These are phyloP conservation scores for Osmerus mordax DNA, from an alignment of 2,113 vertebrate species.

Conservation along the genomic window DNA sequence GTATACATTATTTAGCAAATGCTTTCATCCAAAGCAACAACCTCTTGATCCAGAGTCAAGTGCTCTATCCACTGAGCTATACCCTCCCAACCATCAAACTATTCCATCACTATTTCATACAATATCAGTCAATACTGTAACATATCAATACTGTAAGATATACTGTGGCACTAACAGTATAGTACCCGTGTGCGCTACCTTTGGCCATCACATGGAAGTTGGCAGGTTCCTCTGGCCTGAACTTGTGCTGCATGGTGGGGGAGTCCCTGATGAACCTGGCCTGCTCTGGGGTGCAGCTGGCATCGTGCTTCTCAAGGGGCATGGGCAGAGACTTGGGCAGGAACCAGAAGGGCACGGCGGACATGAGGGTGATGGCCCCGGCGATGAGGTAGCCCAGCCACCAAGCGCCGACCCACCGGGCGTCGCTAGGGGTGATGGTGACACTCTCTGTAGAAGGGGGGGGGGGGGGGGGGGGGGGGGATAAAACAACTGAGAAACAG, in stretches of 20 bases:
- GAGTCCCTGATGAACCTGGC: conserved; percentile 78
- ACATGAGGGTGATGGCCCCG: conserved; percentile 77
- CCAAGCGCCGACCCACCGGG: conserved; percentile 94
- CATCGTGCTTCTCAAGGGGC: conserved; percentile 63
- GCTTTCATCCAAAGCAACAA: too few species aligned
- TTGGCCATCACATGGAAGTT: conserved; percentile 81
- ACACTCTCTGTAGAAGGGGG: conserved; percentile 71
- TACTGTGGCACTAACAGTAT: too few species aligned
- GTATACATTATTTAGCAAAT: too few species aligned
- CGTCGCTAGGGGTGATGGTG: conserved; percentile 79
- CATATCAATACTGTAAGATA: not conserved
- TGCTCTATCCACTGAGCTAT: not conserved
- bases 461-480: not conserved
- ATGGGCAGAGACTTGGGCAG: conserved; percentile 80
- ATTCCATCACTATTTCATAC: not conserved
- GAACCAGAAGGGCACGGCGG: conserved; percentile 90
- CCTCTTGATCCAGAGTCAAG: too few species aligned
- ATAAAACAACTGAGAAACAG: not conserved
- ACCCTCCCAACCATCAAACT: not conserved
- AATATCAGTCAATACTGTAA: not conserved
- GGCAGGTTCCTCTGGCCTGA: conserved; percentile 58
- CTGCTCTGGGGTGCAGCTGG: conserved; percentile 74
- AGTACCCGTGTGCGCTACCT: conserved; percentile 55
- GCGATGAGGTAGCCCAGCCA: conserved; percentile 94
- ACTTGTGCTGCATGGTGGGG: conserved; percentile 56